Evolutionary conservation across 2,113 vertebrate species (phyloP).

Genomic region (Archilochus colubris): DNA sequence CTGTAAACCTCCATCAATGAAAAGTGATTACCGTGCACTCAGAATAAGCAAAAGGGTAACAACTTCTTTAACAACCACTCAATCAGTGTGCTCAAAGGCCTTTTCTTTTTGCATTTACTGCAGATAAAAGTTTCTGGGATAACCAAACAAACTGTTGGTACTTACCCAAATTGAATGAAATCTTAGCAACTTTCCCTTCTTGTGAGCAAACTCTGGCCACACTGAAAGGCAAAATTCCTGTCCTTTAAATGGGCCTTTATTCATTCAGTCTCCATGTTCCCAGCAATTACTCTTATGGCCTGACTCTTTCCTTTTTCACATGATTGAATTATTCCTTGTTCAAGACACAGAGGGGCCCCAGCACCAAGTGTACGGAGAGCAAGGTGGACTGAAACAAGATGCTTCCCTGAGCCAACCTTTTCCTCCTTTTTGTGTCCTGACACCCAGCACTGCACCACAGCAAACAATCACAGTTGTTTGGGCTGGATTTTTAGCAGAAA

Average conservation of each 20-base stretch:
- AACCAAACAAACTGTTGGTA: slow-evolving; percentile 49
- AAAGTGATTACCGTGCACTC: neutral
- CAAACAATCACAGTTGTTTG: neutral
- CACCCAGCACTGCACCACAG: neutral
- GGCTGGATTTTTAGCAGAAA: neutral
- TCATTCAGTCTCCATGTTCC: slow-evolving; percentile 42
- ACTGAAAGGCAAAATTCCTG: neutral
- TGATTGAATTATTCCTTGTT: slow-evolving; percentile 1
- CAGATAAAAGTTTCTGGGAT: slow-evolving; percentile 22
- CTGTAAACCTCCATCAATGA: neutral
- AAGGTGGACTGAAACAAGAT: neutral
- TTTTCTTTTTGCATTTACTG: slow-evolving; percentile 35
- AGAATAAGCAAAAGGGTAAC: slow-evolving; percentile 17
- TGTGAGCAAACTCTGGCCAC: neutral
- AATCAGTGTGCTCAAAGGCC: slow-evolving; percentile 24
- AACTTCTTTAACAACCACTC: slow-evolving; percentile 16
- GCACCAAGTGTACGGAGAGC: neutral
- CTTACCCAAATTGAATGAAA: slow-evolving; percentile 44
- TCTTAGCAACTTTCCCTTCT: slow-evolving; percentile 18
- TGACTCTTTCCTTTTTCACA: neutral
- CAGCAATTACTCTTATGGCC: slow-evolving; percentile 9
- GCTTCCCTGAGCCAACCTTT: neutral
- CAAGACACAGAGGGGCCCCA: neutral
- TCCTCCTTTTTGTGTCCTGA: neutral
- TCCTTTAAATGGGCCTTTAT: neutral